These are phyloP conservation scores for Siderastrea radians DNA, from an alignment of 92 coral and sea anemone species.

Conservation along the genomic window DNA sequence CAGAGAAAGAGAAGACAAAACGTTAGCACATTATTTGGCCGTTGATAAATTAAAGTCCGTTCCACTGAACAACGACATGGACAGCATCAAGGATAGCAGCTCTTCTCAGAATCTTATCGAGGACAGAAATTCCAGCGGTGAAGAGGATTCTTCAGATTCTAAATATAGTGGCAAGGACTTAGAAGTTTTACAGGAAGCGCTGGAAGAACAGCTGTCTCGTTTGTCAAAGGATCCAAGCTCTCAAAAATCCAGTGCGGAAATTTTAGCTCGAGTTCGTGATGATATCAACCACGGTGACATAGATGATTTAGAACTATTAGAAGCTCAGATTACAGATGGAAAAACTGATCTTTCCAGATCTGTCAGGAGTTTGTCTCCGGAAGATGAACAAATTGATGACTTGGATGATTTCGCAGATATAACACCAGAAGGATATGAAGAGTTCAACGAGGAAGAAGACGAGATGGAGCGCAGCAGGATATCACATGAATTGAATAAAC, in stretches of 20 bases:
- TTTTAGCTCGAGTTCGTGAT: conserved; percentile 75
- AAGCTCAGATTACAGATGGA: conserved; percentile 54
- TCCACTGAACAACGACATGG: neutral
- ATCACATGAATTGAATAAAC: neutral
- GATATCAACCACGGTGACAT: conserved; percentile 76
- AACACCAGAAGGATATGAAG: neutral
- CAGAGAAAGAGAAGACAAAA: conserved; percentile 42
- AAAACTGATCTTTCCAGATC: conserved; percentile 36
- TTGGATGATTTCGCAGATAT: neutral
- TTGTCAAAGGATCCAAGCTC: conserved; percentile 40
- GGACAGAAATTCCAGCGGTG: neutral
- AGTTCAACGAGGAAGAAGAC: neutral
- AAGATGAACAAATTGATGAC: conserved; percentile 6
- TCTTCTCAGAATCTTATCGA: neutral
- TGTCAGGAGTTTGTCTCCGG: conserved; percentile 14
- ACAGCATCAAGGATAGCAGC: neutral
- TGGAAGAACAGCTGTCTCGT: conserved; percentile 57
- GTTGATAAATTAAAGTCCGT: conserved; percentile 41
- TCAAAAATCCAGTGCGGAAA: conserved; percentile 19
- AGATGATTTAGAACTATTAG: conserved; percentile 71
- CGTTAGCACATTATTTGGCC: conserved; percentile 40
- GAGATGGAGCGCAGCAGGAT: conserved; percentile 43
- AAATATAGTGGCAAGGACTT: conserved; percentile 42
- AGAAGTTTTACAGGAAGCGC: conserved; percentile 43
- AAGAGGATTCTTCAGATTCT: neutral